A percentile compares a stretch with the other conserved stretches of the same genome.
phyloP scores from a whole-genome alignment of 2,888 invertebrate genomes.

The Leucophora obtusa region DNA sequence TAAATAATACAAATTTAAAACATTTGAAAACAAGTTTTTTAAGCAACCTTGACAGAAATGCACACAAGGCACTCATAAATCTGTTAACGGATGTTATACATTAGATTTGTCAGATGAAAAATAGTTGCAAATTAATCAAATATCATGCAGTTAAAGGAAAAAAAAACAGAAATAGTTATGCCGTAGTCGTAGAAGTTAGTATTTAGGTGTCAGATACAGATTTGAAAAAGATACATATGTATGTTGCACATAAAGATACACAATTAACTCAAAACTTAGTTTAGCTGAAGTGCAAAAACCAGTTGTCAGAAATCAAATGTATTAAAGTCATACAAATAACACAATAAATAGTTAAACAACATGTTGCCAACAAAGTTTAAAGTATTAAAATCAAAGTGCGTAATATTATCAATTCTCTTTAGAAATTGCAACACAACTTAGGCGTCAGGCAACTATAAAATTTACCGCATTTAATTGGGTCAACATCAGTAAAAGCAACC shows the following conservation, averaged over 20 bases:
- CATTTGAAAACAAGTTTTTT: conserved; percentile 41
- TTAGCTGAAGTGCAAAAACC: conserved; percentile 16
- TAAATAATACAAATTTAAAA: conserved; percentile 33
- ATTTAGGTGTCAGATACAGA: conserved; percentile 30
- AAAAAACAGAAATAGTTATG: neutral
- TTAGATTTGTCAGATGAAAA: conserved; percentile 39
- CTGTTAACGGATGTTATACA: conserved; percentile 60
- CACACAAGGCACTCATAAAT: conserved; percentile 52
- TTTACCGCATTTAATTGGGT: conserved; percentile 61
- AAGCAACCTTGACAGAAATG: conserved; percentile 57
- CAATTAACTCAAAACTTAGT: neutral
- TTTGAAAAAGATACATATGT: conserved; percentile 15
- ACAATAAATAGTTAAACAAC: neutral
- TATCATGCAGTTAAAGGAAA: conserved; percentile 18
- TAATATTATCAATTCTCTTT: conserved; percentile 16
- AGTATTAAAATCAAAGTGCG: conserved; percentile 41
- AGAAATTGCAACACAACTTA: neutral
- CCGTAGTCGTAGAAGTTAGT: neutral
- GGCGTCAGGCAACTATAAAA: conserved; percentile 30
- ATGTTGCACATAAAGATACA: conserved; percentile 33
- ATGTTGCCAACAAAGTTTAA: conserved; percentile 36
- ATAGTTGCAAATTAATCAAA: conserved; percentile 23
- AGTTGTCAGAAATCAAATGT: conserved; percentile 32
- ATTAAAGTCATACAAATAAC: conserved; percentile 20
- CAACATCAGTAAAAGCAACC: conserved; percentile 39